Conservation (phyloP, 2,888 invertebrate species). For the Stenodera caucasica region DNA sequence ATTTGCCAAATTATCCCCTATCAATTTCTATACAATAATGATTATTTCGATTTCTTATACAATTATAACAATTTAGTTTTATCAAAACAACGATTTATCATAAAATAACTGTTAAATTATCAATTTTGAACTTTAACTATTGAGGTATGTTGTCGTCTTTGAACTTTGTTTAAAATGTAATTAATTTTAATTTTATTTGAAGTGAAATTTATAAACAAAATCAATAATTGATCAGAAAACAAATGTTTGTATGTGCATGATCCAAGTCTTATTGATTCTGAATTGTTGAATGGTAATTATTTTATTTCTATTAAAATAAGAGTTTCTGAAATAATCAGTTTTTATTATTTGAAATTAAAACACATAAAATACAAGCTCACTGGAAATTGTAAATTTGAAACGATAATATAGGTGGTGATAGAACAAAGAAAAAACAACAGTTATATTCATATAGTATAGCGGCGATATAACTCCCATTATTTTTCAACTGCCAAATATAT, state of each 20-base stretch:
- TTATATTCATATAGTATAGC: too few relatives aligned
- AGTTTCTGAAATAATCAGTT: constrained; percentile 9
- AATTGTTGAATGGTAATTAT: too few relatives aligned
- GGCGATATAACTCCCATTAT: not conserved
- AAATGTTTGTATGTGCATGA: too few relatives aligned
- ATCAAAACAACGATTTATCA: constrained; percentile 8
- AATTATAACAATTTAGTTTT: constrained; percentile 37
- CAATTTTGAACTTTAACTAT: too few relatives aligned
- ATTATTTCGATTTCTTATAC: constrained; percentile 30
- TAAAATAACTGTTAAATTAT: too few relatives aligned
- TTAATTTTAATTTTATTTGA: too few relatives aligned
- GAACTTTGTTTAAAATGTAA: too few relatives aligned
- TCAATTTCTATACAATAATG: constrained; percentile 29
- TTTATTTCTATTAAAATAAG: too few relatives aligned
- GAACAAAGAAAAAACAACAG: constrained; percentile 6
- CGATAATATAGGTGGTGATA: constrained; percentile 18
- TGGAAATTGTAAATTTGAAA: constrained; percentile 11
- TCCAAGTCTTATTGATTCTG: too few relatives aligned
- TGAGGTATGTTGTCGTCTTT: too few relatives aligned
- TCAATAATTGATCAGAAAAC: too few relatives aligned
- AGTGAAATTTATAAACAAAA: too few relatives aligned
- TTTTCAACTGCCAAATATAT: constrained; percentile 27
- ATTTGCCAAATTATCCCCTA: constrained; percentile 37
- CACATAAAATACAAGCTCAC: constrained; percentile 20
- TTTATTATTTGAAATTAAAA: constrained; percentile 20